Base-by-base conservation (phyloP, 2,797 vertebrate species). In the Acipenser ruthenus region DNA sequence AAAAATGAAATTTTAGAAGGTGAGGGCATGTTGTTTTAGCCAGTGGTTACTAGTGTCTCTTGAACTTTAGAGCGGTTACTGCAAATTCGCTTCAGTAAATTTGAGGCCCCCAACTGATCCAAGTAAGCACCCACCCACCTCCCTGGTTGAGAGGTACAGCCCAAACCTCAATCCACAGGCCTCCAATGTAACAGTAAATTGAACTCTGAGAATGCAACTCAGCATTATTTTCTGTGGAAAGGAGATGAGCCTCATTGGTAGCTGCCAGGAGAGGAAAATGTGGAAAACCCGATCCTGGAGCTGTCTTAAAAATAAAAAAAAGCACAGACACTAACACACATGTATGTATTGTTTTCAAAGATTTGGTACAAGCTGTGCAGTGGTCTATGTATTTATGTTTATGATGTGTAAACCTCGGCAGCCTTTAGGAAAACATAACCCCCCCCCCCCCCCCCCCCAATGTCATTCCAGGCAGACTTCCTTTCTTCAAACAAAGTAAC, bases 181-280 rank as follows among this genome's bases (percentile, higher is more conserved):
- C 85, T 84, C 80, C 86, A 77, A 86, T 81, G 81, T 88, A 91
- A 90, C 89, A 90, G 87, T 85, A 89, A 89, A 90, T 89, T 91
- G 87, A 90, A 89, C 84, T 88, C 53, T 80, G 87, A 87, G 87
- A 90, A 91, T 91, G 90, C 84, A 83, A 82, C 77, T 86, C 79
- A 77, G 80, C 86, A 90, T 89, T 90, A 87, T 91, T 90, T 90
- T 85, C 82, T 87, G 85, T 90, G 87, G 87, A 84, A 83, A 84
- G 86, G 87, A 89, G 89, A 90, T 89, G 84, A 89, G 88, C 87
- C 87, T 89, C 82, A 86, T 85, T 90, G 87, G 83, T 87, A 73
- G 65, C 82, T 83, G 84, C 79, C 84, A 83, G 84, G 70, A 73
- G 80, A 83, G 86, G 71, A 68, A 87, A 83, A 79, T 73, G 78